Conservation (phyloP, 1,140 invertebrate species). For the Brachionus rubens region DNA sequence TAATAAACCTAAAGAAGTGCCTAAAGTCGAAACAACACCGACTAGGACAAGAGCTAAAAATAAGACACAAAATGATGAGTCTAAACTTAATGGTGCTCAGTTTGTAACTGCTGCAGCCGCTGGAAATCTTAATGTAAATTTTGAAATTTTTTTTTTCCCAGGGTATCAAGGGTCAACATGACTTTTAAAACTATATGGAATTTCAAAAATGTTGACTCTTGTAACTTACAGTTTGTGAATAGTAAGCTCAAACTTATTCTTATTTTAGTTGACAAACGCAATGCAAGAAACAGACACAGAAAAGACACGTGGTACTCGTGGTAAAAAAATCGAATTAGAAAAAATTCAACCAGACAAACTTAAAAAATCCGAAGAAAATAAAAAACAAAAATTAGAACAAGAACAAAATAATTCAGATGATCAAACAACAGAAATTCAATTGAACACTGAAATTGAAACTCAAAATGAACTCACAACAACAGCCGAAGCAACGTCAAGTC, state of each 20-base stretch:
- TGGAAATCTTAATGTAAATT: slow-evolving; percentile 9
- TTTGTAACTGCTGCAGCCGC: background rate
- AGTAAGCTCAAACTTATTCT: too few species aligned
- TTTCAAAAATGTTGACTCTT: too few species aligned
- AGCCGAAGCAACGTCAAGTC: too few species aligned
- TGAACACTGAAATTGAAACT: background rate
- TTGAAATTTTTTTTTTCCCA: background rate
- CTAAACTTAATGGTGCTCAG: slow-evolving; percentile 20
- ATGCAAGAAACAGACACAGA: background rate
- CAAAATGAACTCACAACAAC: too few species aligned
- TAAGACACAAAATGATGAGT: background rate
- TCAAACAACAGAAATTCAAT: background rate
- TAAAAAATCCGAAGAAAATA: background rate
- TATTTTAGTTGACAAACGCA: slow-evolving; percentile 5
- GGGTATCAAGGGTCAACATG: too few species aligned
- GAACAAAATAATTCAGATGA: background rate
- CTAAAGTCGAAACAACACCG: background rate
- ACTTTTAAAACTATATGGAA: too few species aligned
- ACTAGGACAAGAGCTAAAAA: background rate
- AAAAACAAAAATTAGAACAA: background rate
- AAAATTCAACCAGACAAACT: slow-evolving; percentile 36
- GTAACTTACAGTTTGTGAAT: too few species aligned
- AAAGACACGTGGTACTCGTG: background rate
- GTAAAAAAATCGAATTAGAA: background rate
- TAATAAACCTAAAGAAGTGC: background rate